A percentile compares a stretch with the other conserved stretches of the same genome.
Evolutionary conservation across 2,888 invertebrate species (phyloP).

Genomic region (Ceraclea dissimilis): DNA sequence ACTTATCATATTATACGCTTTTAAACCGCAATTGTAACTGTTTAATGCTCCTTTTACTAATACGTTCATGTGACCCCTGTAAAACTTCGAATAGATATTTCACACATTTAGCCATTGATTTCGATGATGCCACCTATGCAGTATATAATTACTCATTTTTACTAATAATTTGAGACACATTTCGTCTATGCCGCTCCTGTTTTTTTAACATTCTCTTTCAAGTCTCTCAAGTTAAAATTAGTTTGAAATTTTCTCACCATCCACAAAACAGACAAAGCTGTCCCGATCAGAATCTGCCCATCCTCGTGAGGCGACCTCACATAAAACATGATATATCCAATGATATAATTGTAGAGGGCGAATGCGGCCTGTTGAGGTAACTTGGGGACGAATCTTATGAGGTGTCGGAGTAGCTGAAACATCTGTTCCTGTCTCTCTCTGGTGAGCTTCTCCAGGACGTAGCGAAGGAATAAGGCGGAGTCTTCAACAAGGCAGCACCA

Average conservation of each 20-base stretch:
- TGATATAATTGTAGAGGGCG: slow-evolving; percentile 96
- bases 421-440: slow-evolving; percentile 89
- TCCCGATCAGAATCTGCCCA: slow-evolving; percentile 89
- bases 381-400: slow-evolving; percentile 87
- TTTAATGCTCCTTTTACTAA: too few species aligned
- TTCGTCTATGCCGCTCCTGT: too few species aligned
- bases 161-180: too few species aligned
- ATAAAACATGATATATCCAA: slow-evolving; percentile 99
- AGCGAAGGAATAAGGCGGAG: slow-evolving; percentile 89
- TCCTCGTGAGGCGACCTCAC: slow-evolving; percentile 94
- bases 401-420: slow-evolving; percentile 85
- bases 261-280: slow-evolving; percentile 93
- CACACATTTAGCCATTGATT: too few species aligned
- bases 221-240: too few species aligned
- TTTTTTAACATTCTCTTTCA: too few species aligned
- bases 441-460: slow-evolving; percentile 91
- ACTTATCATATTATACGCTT: too few species aligned
- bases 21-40: too few species aligned
- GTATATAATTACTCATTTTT: too few species aligned
- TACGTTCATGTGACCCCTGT: too few species aligned
- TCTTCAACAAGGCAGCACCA: slow-evolving; percentile 99
- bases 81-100: too few species aligned
- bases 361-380: slow-evolving; percentile 97
- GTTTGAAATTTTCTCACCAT: slow-evolving; percentile 63
- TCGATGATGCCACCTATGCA: too few species aligned